phyloP scores from a whole-genome alignment of 2,797 vertebrate species.

The Nothura maculosa region DNA sequence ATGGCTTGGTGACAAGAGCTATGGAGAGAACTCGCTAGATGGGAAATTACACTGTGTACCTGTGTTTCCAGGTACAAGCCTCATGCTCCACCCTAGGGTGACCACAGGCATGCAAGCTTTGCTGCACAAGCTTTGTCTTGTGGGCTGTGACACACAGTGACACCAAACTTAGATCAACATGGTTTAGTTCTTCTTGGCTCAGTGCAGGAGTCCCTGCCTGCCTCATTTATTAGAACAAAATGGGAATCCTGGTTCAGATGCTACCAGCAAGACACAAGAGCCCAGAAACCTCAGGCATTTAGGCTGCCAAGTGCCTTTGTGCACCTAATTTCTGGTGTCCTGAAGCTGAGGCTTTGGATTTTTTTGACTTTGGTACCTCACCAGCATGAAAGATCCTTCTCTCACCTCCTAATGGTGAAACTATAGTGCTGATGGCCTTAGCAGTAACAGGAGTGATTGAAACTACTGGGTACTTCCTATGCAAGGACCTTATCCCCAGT shows the following conservation, averaged over 20 bases:
- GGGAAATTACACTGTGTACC: not conserved
- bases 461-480: no score
- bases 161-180: not conserved
- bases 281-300: not conserved
- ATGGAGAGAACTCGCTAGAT: not conserved
- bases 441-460: not conserved
- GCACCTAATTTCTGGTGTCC: not conserved
- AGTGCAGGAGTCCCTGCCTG: not conserved
- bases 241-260: no score
- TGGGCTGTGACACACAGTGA: not conserved
- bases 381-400: not conserved
- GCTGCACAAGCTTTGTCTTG: not conserved
- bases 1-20: accelerated
- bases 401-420: not conserved
- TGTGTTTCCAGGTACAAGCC: not conserved
- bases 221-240: not conserved
- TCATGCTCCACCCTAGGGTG: accelerated
- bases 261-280: no score
- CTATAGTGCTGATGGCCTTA: accelerated
- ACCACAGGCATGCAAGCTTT: accelerated
- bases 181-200: not conserved
- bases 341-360: not conserved
- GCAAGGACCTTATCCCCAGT: not conserved
- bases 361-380: not conserved
- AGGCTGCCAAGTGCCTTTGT: not conserved